These are phyloP conservation scores for Scyliorhinus canicula DNA, from an alignment of 2,797 vertebrate species.

Conservation along the genomic window DNA sequence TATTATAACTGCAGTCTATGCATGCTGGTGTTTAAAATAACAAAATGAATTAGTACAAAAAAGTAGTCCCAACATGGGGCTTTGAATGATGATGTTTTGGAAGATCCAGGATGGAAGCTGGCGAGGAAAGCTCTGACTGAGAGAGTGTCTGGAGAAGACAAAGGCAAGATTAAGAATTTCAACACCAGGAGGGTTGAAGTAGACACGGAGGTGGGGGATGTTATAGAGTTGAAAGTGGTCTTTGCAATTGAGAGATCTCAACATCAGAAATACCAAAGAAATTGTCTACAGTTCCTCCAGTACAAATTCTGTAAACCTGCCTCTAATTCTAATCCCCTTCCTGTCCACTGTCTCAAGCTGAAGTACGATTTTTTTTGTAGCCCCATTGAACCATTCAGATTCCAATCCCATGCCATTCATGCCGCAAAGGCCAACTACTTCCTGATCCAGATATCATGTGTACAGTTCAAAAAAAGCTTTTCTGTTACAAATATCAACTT, in stretches of 20 bases:
- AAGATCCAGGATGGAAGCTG: not conserved
- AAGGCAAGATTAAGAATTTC: not conserved
- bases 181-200: not conserved
- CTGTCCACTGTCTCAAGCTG: not conserved
- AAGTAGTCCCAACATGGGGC: too few species aligned
- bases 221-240: not conserved
- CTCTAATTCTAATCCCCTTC: not conserved
- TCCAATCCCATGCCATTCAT: not conserved
- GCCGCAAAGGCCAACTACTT: not conserved
- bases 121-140: not conserved
- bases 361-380: not conserved
- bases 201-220: not conserved
- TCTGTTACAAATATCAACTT: not conserved
- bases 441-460: not conserved
- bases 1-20: too few species aligned
- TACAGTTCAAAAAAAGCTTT: too few species aligned
- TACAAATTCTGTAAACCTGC: not conserved
- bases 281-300: not conserved
- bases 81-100: not conserved
- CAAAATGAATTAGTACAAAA: too few species aligned
- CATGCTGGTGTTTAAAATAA: too few species aligned
- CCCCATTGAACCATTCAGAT: not conserved
- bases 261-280: not conserved
- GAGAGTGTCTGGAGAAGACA: not conserved
- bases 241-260: not conserved